These are phyloP conservation scores for Scaptomyza tumidula DNA, from an alignment of 2,888 invertebrate species.

Conservation along the genomic window DNA sequence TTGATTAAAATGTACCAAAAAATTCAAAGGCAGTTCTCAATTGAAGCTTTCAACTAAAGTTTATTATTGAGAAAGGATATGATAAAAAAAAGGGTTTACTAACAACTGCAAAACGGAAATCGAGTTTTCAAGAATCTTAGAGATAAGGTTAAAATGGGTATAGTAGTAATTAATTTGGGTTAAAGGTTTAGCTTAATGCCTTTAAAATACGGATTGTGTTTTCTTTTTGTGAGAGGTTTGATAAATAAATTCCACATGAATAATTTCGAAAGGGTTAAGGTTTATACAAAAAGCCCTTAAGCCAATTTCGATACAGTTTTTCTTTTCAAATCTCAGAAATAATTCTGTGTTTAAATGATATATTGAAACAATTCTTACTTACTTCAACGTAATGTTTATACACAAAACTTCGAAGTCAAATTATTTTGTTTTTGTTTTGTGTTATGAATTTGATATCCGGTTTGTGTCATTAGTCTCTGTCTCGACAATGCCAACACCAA, in stretches of 20 bases:
- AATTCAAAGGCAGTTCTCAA: not conserved
- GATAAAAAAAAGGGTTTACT: not conserved
- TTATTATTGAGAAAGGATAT: constrained; percentile 4
- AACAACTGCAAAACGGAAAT: constrained; percentile 32
- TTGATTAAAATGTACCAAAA: constrained; percentile 17
- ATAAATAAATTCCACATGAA: not conserved
- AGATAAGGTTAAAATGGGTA: not conserved
- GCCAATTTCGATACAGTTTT: too few relatives aligned
- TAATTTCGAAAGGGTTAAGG: not conserved
- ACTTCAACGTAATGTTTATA: too few relatives aligned
- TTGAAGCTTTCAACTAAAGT: not conserved
- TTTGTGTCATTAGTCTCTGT: constrained; percentile 41
- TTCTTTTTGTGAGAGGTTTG: not conserved
- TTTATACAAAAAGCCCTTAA: too few relatives aligned
- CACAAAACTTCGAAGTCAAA: not conserved
- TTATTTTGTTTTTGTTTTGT: constrained; percentile 7
- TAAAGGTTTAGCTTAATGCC: not conserved
- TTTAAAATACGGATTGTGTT: too few relatives aligned
- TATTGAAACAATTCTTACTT: too few relatives aligned
- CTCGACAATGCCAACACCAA: constrained; percentile 16
- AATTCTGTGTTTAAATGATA: too few relatives aligned
- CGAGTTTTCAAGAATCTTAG: constrained; percentile 10
- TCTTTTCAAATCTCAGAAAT: too few relatives aligned
- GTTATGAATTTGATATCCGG: constrained; percentile 11
- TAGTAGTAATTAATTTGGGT: not conserved